Evolutionary conservation across 1,140 invertebrate species (phyloP).

Genomic region (Oncopodura yosiiana): DNA sequence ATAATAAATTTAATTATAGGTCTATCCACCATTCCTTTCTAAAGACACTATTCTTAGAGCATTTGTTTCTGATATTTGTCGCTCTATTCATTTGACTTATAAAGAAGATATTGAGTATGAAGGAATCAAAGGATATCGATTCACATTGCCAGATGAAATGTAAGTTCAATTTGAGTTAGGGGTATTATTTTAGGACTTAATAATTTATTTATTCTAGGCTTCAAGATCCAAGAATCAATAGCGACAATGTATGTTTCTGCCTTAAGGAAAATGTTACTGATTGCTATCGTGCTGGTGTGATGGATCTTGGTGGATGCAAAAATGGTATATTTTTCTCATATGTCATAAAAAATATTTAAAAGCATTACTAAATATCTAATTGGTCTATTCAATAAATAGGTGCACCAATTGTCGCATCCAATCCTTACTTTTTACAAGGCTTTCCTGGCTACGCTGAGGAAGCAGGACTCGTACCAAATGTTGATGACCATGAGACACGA

Average conservation of each 20-base stretch:
- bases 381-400: conserved; percentile 36
- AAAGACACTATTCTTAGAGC: conserved; percentile 4
- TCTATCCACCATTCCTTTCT: conserved; percentile 59
- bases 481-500: conserved; percentile 56
- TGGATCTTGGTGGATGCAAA: conserved; percentile 10
- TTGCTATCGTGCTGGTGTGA: conserved; percentile 1
- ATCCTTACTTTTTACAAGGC: conserved; percentile 67
- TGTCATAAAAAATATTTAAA: neutral
- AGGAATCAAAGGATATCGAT: conserved; percentile 55
- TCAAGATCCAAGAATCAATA: conserved; percentile 55
- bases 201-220: conserved; percentile 38
- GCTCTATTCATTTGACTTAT: conserved; percentile 52
- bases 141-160: neutral
- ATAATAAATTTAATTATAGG: conserved; percentile 32
- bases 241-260: conserved; percentile 63
- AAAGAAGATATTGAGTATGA: conserved; percentile 49
- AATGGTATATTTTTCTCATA: conserved; percentile 4
- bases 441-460: conserved; percentile 53
- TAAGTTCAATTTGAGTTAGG: neutral
- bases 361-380: neutral
- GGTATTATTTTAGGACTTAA: neutral
- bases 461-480: conserved; percentile 58
- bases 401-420: conserved; percentile 56
- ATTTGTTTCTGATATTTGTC: conserved; percentile 35
- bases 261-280: conserved; percentile 38